phyloP scores from a whole-genome alignment of 2,888 invertebrate species.

The Latrodectus hesperus region DNA sequence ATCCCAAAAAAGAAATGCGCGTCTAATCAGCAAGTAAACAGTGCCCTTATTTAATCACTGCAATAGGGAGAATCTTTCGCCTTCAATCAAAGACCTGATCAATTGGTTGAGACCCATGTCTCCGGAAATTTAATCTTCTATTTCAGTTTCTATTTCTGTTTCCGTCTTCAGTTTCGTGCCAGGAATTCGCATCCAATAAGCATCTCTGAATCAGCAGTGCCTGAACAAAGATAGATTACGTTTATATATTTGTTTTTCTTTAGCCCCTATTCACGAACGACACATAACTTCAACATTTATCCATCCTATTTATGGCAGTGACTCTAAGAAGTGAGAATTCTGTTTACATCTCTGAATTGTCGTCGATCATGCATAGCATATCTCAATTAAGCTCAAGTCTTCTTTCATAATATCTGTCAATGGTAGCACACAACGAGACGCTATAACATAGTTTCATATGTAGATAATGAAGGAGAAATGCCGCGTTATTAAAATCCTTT shows the following conservation, averaged over 20 bases:
- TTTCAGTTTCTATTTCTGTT: not conserved
- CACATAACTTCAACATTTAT: not conserved
- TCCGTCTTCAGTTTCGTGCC: conserved; percentile 14
- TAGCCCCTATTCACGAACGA: not conserved
- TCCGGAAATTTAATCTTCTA: conserved; percentile 42
- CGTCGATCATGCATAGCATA: too few species aligned
- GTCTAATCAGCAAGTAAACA: not conserved
- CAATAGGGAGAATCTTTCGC: not conserved
- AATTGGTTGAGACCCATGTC: conserved; percentile 39
- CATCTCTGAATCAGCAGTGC: conserved; percentile 26
- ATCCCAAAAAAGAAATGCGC: not conserved
- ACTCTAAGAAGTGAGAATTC: not conserved
- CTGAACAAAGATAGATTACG: conserved; percentile 52
- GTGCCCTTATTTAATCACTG: not conserved
- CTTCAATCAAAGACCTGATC: conserved; percentile 23
- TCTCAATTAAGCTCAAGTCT: too few species aligned
- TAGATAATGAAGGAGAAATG: too few species aligned
- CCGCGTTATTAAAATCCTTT: too few species aligned
- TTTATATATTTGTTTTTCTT: not conserved
- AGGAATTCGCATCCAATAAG: conserved; percentile 57
- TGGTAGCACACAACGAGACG: too few species aligned
- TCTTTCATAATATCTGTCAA: too few species aligned
- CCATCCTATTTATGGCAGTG: too few species aligned
- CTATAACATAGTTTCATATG: too few species aligned
- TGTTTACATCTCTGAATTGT: not conserved